These are phyloP conservation scores for Eustalomyia histrio DNA, from an alignment of 2,888 invertebrate species.

Conservation along the genomic window DNA sequence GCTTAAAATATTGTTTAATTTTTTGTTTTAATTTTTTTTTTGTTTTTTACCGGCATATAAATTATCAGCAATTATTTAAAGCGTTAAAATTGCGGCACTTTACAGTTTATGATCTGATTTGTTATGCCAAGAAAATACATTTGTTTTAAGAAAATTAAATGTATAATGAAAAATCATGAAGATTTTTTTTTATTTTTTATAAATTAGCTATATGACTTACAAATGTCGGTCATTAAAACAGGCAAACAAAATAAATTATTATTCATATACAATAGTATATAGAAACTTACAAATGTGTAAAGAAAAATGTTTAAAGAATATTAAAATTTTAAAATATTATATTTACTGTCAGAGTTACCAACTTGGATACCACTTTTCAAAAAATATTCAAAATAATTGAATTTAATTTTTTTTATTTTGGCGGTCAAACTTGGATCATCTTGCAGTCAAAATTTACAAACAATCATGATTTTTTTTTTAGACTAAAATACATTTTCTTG, in stretches of 20 bases:
- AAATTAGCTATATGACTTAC: conserved; percentile 17
- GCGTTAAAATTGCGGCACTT: conserved; percentile 49
- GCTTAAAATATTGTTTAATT: background rate
- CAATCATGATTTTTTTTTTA: too few species aligned
- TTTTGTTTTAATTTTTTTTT: conserved; percentile 7
- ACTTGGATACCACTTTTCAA: too few species aligned
- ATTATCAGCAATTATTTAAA: conserved; percentile 46
- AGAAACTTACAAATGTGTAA: too few species aligned
- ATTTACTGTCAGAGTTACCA: too few species aligned
- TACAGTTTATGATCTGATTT: conserved; percentile 16
- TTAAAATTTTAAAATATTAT: too few species aligned
- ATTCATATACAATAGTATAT: background rate
- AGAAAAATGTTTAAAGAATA: too few species aligned
- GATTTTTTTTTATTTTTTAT: background rate
- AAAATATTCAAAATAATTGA: too few species aligned
- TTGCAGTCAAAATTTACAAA: too few species aligned
- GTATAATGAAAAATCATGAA: background rate
- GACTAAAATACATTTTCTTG: too few species aligned
- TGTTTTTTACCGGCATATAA: conserved; percentile 16
- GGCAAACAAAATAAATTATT: conserved; percentile 28
- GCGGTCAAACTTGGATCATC: too few species aligned
- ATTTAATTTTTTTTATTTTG: too few species aligned
- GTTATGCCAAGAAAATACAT: background rate
- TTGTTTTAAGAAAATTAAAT: background rate
- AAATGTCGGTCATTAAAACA: conserved; percentile 38